These are phyloP conservation scores for Cyclophora albipunctata DNA, from an alignment of 2,888 invertebrate species.

Conservation along the genomic window DNA sequence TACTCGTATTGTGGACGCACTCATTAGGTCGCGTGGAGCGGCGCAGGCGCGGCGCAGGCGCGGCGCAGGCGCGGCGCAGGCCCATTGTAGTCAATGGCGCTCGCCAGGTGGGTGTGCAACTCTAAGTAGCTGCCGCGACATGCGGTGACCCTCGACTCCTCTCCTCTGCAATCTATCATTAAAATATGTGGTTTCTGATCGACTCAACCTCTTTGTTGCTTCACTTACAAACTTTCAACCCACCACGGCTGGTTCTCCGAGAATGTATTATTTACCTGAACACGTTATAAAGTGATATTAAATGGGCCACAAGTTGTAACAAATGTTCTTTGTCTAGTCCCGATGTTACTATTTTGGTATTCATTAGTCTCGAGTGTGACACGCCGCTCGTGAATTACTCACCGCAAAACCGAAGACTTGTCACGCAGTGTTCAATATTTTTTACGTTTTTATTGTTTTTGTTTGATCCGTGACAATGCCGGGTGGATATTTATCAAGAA, in stretches of 20 bases:
- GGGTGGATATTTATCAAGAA: slow-evolving; percentile 47
- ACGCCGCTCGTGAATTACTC: slow-evolving; percentile 49
- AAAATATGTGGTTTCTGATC: no score
- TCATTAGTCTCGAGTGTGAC: slow-evolving; percentile 47
- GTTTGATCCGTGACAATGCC: slow-evolving; percentile 62
- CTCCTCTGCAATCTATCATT: background rate
- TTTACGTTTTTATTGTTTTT: slow-evolving; percentile 56
- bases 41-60: slow-evolving; percentile 33
- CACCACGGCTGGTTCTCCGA: no score
- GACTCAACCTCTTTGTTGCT: no score
- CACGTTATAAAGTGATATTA: slow-evolving; percentile 7
- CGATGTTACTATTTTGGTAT: slow-evolving; percentile 50
- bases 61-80: slow-evolving; percentile 38
- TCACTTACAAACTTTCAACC: no score
- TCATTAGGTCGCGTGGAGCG: slow-evolving; percentile 36
- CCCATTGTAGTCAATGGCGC: slow-evolving; percentile 69
- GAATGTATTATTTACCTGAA: no score
- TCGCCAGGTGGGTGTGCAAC: slow-evolving; percentile 69
- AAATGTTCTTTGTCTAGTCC: slow-evolving; percentile 38
- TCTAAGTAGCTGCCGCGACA: slow-evolving; percentile 49
- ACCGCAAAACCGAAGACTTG: slow-evolving; percentile 52
- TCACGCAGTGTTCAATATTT: slow-evolving; percentile 53
- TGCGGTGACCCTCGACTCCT: slow-evolving; percentile 48
- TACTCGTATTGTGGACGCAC: slow-evolving; percentile 52
- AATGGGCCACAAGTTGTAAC: slow-evolving; percentile 32